A percentile compares a stretch with the other conserved stretches of the same genome.
phyloP scores from a whole-genome alignment of 2,888 invertebrate genomes.

The Chalcis sispes region DNA sequence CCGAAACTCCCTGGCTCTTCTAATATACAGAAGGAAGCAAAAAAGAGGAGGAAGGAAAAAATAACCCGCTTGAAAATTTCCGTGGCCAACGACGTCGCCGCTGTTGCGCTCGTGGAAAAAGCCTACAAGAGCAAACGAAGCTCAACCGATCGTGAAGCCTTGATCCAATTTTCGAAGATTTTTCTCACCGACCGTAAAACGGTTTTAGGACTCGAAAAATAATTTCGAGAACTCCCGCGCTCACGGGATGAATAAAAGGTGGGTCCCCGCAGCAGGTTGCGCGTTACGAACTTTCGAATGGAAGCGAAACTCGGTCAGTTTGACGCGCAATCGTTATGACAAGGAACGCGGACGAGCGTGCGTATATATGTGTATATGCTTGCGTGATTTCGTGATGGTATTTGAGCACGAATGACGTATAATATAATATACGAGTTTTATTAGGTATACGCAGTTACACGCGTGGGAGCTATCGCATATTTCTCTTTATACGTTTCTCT shows the following conservation, averaged over 20 bases:
- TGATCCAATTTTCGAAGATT: conserved; percentile 6
- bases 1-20: conserved; percentile 59
- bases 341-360: neutral
- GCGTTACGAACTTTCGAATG: conserved; percentile 3
- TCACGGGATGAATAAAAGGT: too few species aligned
- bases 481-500: neutral
- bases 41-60: neutral
- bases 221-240: too few species aligned
- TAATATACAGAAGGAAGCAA: neutral
- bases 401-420: conserved; percentile 14
- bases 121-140: neutral
- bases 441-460: neutral
- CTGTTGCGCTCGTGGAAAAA: neutral
- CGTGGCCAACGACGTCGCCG: too few species aligned
- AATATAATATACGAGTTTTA: conserved; percentile 2
- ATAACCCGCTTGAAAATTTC: conserved; percentile 14
- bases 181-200: neutral
- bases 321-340: conserved; percentile 24
- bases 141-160: neutral
- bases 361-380: neutral
- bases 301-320: conserved; percentile 36
- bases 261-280: too few species aligned
- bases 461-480: too few species aligned
- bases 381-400: conserved; percentile 18
- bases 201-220: neutral